A percentile compares a stretch with the other conserved stretches of the same genome.
Evolutionary conservation across 2,888 invertebrate species (phyloP).

Genomic region (Strigamia maritima): DNA sequence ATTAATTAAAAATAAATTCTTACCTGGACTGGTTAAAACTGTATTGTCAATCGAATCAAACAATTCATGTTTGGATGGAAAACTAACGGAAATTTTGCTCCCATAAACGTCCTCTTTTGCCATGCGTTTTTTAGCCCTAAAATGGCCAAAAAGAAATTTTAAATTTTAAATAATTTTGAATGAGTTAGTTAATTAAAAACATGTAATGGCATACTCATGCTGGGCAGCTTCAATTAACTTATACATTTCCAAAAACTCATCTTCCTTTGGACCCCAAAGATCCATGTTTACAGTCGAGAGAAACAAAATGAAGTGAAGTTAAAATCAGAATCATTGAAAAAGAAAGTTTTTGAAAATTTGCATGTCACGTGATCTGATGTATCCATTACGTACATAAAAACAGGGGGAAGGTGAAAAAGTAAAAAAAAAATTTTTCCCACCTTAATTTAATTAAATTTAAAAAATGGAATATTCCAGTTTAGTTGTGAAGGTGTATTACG

Average conservation of each 20-base stretch:
- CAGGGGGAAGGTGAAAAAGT: neutral
- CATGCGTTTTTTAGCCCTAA: constrained; percentile 77
- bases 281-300: neutral
- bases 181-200: neutral
- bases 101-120: constrained; percentile 80
- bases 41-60: neutral
- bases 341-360: neutral
- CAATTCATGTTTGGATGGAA: constrained; percentile 46
- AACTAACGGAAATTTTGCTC: constrained; percentile 63
- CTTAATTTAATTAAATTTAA: no score
- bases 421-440: neutral
- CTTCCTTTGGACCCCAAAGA: no score
- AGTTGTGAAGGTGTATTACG: no score
- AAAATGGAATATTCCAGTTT: no score
- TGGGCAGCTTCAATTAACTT: neutral
- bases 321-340: neutral
- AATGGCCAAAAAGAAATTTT: constrained; percentile 42
- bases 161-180: neutral
- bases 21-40: constrained; percentile 20
- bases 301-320: neutral
- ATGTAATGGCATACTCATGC: neutral
- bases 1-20: neutral
- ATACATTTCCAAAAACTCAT: neutral
- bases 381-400: neutral
- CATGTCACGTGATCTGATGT: neutral